Base-by-base conservation (phyloP, 2,113 vertebrate species). In the Numenius arquata region DNA sequence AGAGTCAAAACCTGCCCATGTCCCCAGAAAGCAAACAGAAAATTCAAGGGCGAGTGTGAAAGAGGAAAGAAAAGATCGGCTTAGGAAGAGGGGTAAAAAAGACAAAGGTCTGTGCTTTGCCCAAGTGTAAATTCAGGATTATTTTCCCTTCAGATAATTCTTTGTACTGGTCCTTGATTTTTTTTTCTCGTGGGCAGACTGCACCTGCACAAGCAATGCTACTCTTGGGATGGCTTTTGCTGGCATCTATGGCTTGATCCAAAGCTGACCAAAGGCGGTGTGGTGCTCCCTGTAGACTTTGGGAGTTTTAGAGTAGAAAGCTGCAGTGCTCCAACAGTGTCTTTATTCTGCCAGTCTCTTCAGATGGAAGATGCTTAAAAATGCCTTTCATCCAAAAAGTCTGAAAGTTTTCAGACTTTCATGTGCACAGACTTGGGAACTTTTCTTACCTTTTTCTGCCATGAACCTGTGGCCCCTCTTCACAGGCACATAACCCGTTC, bases 331-430 rank as follows among this genome's bases (percentile, higher is more conserved):
- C 77, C 5, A 0, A 30, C 45, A 25, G 62, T 17, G 45, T 34
- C 85, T 93, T 90, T 95, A 48, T 94, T 91, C 81, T 91, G 58
- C 70, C 43, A 19, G 15, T 34, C 78, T 76, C 75, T 94, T 93
- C 75, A 80, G 85, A 95, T 50, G 17, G n/a, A 59, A 62, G 63
- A 76, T 68, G 41, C 85, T 87, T 90, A 91, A 89, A 89, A 90
- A 70, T 3, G 2, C 25, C 59, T 94, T 95, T 94, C 45, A 91
- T 90, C 89, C 74, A 45, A 45, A 61, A 93, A 66, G 55, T 47
- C 68, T 91, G 73, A 83, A 83, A 84, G 43, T 96, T 89, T 92
- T 87, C 61, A 47, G n/a, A 34, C 73, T 95, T 88, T 47, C 26
- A 12, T 56, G 21, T 79, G 36, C 5, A 3, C 61, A 63, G 61